Conservation (phyloP, 2,113 vertebrate species). For the Vireo altiloquus region DNA sequence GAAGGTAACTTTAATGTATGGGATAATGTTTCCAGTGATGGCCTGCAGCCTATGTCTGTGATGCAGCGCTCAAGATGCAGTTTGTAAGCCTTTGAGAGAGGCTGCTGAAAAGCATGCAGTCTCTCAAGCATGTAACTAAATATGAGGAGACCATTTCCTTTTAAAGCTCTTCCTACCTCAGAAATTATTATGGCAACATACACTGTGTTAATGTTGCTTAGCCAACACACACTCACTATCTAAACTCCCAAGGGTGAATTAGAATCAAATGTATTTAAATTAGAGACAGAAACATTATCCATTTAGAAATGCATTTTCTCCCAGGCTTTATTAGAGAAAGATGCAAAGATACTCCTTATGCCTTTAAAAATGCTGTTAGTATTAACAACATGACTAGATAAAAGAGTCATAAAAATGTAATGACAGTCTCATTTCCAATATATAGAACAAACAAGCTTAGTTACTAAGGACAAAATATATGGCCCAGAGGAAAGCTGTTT, state of each 20-base stretch:
- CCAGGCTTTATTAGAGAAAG: neutral
- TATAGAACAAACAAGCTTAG: neutral
- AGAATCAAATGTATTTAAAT: constrained; percentile 14
- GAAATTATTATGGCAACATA: neutral
- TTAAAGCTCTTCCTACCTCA: neutral
- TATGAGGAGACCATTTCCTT: neutral
- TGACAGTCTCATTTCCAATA: neutral
- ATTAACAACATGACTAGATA: neutral
- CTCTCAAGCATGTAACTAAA: neutral
- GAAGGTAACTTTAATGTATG: neutral
- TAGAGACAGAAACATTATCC: neutral
- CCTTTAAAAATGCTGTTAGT: neutral
- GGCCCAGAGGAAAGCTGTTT: neutral
- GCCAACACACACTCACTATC: neutral
- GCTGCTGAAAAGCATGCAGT: neutral
- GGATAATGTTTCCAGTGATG: neutral
- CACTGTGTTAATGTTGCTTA: neutral
- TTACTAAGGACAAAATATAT: neutral
- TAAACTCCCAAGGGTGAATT: neutral
- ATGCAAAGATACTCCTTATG: neutral
- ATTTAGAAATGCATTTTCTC: constrained; percentile 14
- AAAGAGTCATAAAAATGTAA: neutral
- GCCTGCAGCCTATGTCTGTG: neutral
- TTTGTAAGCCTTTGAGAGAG: neutral
- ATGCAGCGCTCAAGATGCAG: neutral